A percentile compares a stretch with the other conserved stretches of the same genome.
Conservation (phyloP, 2,113 vertebrate species). For the Psittacula cyanocephala region DNA sequence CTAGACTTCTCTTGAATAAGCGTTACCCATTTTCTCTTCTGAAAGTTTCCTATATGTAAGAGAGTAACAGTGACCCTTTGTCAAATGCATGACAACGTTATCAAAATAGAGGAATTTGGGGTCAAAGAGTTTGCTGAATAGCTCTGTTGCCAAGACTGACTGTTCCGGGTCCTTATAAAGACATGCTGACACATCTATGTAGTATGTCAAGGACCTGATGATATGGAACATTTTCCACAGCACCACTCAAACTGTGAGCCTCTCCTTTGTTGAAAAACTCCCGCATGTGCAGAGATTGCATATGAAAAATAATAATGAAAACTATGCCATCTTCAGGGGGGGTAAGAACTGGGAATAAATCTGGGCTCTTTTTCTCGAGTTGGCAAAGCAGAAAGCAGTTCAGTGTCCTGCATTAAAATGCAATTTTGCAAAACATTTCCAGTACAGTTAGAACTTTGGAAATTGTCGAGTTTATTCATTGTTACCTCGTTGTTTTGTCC, state of each 20-base stretch:
- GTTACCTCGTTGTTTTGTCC: background rate
- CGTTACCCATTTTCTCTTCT: background rate
- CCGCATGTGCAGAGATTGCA: background rate
- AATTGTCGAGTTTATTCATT: background rate
- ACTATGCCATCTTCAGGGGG: background rate
- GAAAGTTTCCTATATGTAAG: background rate
- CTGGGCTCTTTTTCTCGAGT: background rate
- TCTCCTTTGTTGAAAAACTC: background rate
- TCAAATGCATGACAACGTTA: constrained; percentile 14
- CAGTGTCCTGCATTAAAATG: background rate
- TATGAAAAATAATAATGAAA: background rate
- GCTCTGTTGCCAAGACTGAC: constrained; percentile 25
- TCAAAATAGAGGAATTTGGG: constrained; percentile 35
- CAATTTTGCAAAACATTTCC: background rate
- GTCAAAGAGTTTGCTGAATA: constrained; percentile 35
- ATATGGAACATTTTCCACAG: constrained; percentile 21
- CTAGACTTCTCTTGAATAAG: background rate
- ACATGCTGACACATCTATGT: constrained; percentile 18
- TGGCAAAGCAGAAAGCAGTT: background rate
- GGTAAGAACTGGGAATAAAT: background rate
- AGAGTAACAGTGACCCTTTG: background rate
- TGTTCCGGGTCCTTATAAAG: constrained; percentile 55
- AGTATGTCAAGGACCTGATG: constrained; percentile 5
- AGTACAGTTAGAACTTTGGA: background rate
- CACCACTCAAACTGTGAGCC: background rate